Conservation (phyloP, 1,140 invertebrate species). For the Nixonia krombeini region DNA sequence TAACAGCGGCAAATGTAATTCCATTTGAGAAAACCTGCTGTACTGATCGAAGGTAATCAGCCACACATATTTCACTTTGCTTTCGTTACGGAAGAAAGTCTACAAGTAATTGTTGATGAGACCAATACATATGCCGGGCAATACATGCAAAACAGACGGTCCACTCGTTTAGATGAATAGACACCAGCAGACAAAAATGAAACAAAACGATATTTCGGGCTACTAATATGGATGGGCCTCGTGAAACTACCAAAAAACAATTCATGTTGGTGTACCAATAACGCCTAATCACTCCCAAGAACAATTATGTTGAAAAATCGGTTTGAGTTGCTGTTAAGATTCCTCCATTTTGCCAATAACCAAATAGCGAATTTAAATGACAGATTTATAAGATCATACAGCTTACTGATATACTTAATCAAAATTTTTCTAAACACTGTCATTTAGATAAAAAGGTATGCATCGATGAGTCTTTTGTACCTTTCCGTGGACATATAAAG, state of each 20-base stretch:
- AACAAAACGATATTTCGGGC: too few species aligned
- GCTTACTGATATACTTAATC: too few species aligned
- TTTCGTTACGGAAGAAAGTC: conserved; percentile 16
- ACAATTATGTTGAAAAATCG: conserved; percentile 43
- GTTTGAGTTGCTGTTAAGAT: conserved; percentile 31
- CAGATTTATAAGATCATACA: too few species aligned
- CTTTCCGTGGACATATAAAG: too few species aligned
- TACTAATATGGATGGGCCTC: too few species aligned
- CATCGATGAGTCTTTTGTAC: too few species aligned
- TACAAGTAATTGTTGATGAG: conserved; percentile 11
- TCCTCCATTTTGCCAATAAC: neutral
- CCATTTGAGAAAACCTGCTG: too few species aligned
- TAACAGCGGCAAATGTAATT: too few species aligned
- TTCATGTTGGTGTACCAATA: conserved; percentile 44
- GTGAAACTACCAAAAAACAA: conserved; percentile 40
- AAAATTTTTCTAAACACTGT: too few species aligned
- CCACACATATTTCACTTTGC: conserved; percentile 17
- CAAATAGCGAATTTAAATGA: too few species aligned
- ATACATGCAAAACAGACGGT: conserved; percentile 41
- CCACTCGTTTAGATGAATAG: neutral
- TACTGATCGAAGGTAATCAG: neutral
- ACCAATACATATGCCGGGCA: conserved; percentile 15
- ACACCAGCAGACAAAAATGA: too few species aligned
- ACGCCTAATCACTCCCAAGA: conserved; percentile 18
- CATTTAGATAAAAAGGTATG: too few species aligned